These are phyloP conservation scores for Bursaphelenchus mucronatus DNA, from an alignment of 1,140 invertebrate species.

Conservation along the genomic window DNA sequence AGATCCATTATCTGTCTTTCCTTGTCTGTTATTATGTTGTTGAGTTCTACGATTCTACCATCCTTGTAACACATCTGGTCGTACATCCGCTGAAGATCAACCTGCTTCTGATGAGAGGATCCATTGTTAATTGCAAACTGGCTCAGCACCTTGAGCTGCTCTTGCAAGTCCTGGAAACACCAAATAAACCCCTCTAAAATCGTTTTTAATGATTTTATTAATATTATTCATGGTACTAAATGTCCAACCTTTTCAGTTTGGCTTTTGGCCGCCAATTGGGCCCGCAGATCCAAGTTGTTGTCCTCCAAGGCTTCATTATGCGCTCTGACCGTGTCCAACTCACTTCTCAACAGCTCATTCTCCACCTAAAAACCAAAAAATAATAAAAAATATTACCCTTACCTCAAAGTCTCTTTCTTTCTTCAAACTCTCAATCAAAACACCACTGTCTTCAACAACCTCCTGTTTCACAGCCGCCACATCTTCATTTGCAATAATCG, in stretches of 20 bases:
- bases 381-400: background rate
- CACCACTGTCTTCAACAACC: background rate
- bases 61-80: conserved; percentile 66
- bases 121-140: conserved; percentile 29
- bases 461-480: too few relatives aligned
- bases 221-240: background rate
- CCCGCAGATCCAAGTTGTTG: conserved; percentile 22
- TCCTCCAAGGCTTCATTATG: conserved; percentile 26
- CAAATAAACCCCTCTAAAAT: background rate
- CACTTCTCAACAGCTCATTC: conserved; percentile 17
- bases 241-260: conserved; percentile 20
- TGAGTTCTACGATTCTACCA: conserved; percentile 64
- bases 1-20: conserved; percentile 64
- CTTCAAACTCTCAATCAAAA: conserved; percentile 5
- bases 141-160: conserved; percentile 28
- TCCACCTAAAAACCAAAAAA: conserved; percentile 17
- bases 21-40: conserved; percentile 64
- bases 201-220: background rate
- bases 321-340: conserved; percentile 14
- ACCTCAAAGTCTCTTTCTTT: conserved; percentile 7
- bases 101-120: conserved; percentile 24
- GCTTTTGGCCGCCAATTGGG: conserved; percentile 12
- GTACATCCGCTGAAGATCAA: conserved; percentile 63
- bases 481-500: too few relatives aligned
- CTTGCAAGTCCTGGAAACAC: conserved; percentile 27